phyloP scores from a whole-genome alignment of 2,888 invertebrate species.

The Clivina fossor region DNA sequence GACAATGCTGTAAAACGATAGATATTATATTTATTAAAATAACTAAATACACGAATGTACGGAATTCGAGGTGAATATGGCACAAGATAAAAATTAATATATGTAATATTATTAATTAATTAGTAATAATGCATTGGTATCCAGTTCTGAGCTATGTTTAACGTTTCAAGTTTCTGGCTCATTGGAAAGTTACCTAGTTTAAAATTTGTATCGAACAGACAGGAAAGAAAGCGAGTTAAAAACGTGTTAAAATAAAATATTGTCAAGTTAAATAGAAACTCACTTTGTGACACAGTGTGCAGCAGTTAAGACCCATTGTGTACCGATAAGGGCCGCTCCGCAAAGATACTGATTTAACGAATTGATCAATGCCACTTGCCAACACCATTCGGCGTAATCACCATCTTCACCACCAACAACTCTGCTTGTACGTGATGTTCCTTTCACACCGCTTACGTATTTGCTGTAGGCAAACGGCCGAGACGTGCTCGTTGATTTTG shows the following conservation, averaged over 20 bases:
- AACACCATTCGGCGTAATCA: conserved; percentile 91
- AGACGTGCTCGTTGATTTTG: conserved; percentile 60
- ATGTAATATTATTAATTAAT: too few relatives aligned
- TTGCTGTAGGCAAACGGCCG: conserved; percentile 79
- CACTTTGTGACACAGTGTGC: conserved; percentile 94
- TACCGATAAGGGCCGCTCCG: conserved; percentile 90
- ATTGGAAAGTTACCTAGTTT: too few relatives aligned
- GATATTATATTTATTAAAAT: too few relatives aligned
- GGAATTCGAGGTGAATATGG: too few relatives aligned
- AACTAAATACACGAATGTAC: too few relatives aligned
- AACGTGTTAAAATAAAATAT: too few relatives aligned
- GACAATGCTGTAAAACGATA: conserved; percentile 78
- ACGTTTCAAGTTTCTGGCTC: too few relatives aligned
- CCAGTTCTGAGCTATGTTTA: too few relatives aligned
- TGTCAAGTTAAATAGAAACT: conserved; percentile 57
- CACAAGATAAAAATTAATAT: too few relatives aligned
- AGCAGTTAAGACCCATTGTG: conserved; percentile 92
- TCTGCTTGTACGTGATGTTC: conserved; percentile 62
- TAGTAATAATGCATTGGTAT: too few relatives aligned
- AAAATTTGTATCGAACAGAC: too few relatives aligned
- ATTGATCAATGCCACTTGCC: conserved; percentile 93
- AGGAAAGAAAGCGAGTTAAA: too few relatives aligned
- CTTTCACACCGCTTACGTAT: conserved; percentile 92
- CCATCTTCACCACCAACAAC: conserved; percentile 93
- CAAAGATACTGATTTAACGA: conserved; percentile 91